These are phyloP conservation scores for Muscicapa striata DNA, from an alignment of 2,797 vertebrate species.

Conservation along the genomic window DNA sequence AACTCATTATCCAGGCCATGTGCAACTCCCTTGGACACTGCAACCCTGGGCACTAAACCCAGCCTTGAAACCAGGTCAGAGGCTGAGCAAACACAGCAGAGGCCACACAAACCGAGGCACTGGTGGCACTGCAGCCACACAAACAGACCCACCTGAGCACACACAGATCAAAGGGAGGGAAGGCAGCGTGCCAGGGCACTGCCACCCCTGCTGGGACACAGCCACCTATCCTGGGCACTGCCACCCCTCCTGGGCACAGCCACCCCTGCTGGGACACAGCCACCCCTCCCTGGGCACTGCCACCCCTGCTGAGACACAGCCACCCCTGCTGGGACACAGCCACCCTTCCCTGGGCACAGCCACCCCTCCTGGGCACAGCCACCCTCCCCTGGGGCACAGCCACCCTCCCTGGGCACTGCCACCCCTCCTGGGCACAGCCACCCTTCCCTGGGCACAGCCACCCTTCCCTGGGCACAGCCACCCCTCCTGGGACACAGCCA, in stretches of 20 bases:
- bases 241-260: background rate
- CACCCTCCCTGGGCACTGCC: background rate
- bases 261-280: background rate
- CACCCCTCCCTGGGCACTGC: background rate
- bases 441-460: too few relatives aligned
- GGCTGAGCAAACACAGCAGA: background rate
- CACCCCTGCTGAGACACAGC: background rate
- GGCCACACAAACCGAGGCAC: background rate
- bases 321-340: background rate
- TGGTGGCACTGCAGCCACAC: background rate
- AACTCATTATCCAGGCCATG: background rate
- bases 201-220: too few relatives aligned
- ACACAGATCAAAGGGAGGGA: background rate
- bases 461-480: background rate
- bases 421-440: background rate
- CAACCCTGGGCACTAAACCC: background rate
- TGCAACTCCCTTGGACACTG: background rate
- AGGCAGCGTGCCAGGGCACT: background rate
- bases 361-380: background rate
- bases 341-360: background rate
- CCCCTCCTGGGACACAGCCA: background rate
- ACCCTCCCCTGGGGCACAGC: too few relatives aligned
- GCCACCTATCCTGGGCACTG: background rate
- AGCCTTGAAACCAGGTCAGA: slow-evolving; percentile 15
- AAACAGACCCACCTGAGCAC: background rate